Base-by-base conservation (phyloP, 2,797 vertebrate genomes). In the Bovichtus variegatus region DNA sequence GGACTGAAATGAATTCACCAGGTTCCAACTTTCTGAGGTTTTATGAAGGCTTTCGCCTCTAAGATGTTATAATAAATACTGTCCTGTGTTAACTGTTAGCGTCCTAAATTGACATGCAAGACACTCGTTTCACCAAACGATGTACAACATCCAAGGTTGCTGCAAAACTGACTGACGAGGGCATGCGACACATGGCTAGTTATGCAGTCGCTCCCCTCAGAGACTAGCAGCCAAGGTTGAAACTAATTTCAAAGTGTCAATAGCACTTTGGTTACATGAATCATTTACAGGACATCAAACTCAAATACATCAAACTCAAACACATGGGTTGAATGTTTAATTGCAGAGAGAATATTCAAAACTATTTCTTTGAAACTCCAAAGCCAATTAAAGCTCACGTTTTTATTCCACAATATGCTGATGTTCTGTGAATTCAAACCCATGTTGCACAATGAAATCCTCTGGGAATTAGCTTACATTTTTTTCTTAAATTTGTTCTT, bases 141-240 rank as follows among this genome's bases (percentile, higher is more conserved):
- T 74, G 64, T 19, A 76, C 29, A 64, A 41, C 63, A 38, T 21
- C 44, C 36, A 70, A 75, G 54, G 69, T 82, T 64, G 78, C 43
- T 54, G 59, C 29, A 50, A 40, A 15, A 21, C 38, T 65, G 73
- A 83, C 74, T 72, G 70, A 74, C 25, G 36, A 76, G 40, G 65
- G 12, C n/a, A 40, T 43, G 6, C 53, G 78, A 81, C 64, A 65
- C 57, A 16, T 3, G 57, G 78, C 46, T 46, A 59, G 58, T 40
- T 54, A 62, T 50, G 71, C 68, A 71, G 72, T 84, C 54, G 23
- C 50, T 82, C 71, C 75, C 38, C 53, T 70, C 53, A 31, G 61
- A 85, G 49, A 77, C 62, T 70, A 27, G 49, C 78, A 81, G 72
- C 47, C 77, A 78, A 80, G 83, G 83, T 46, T 78, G 58, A 59